These are phyloP conservation scores for Dipodomys spectabilis DNA, from an alignment of 2,113 vertebrate species.

Conservation along the genomic window DNA sequence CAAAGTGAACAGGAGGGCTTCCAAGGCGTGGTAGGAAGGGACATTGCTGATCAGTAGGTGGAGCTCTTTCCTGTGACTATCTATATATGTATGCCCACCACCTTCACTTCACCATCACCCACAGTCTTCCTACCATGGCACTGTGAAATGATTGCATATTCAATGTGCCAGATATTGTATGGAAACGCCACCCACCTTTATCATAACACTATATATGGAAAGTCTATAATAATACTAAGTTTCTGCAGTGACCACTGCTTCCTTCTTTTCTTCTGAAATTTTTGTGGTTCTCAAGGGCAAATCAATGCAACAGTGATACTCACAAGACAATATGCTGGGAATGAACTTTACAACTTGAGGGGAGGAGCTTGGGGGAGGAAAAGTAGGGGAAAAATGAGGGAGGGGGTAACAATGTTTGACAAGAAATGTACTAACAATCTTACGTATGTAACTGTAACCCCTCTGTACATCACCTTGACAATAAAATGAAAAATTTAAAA, in stretches of 20 bases:
- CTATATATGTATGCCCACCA: conserved; percentile 10
- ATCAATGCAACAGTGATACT: no score
- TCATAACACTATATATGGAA: conserved; percentile 11
- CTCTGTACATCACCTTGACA: no score
- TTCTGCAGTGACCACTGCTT: not conserved
- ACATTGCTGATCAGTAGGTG: conserved; percentile 62
- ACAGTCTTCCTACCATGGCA: not conserved
- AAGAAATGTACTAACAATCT: no score
- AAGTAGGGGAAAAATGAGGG: no score
- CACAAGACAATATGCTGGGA: no score
- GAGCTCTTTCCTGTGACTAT: conserved; percentile 75
- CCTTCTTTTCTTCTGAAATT: not conserved
- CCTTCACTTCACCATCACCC: not conserved
- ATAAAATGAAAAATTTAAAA: no score
- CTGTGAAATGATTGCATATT: not conserved
- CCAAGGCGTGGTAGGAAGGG: conserved; percentile 46
- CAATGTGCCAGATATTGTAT: not conserved
- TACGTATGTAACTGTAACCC: no score
- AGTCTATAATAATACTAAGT: not conserved
- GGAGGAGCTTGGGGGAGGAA: no score
- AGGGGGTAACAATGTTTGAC: no score
- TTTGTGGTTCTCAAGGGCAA: not conserved
- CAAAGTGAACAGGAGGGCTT: not conserved
- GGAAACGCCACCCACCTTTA: not conserved
- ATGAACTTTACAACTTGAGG: no score